A percentile compares a stretch with the other conserved stretches of the same genome.
phyloP scores from a whole-genome alignment of 2,113 vertebrate genomes.

The Lepus americanus region DNA sequence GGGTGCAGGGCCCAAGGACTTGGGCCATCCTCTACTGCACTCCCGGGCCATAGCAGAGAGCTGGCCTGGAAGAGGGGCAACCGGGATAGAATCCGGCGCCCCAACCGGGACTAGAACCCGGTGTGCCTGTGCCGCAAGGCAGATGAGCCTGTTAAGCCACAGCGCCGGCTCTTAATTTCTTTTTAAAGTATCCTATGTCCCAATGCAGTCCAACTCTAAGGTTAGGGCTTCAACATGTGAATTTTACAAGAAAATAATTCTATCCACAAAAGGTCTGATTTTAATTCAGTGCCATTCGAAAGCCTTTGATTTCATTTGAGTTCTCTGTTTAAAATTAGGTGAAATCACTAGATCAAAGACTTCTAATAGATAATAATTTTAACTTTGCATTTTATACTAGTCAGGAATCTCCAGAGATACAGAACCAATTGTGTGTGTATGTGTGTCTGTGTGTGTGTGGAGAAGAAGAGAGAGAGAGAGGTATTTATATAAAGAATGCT shows the following conservation, averaged over 20 bases:
- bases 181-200: not conserved
- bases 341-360: not conserved
- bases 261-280: not conserved
- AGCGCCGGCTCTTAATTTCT: not conserved
- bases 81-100: no score
- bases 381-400: not conserved
- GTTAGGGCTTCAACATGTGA: not conserved
- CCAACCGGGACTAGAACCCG: no score
- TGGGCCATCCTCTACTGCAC: no score
- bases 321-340: conserved; percentile 22
- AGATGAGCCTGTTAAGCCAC: no score
- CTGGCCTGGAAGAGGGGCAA: no score
- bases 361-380: conserved; percentile 4
- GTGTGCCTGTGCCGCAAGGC: no score
- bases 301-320: not conserved
- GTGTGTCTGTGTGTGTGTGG: not conserved
- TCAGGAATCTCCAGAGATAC: not conserved
- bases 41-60: no score
- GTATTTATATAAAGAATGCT: not conserved
- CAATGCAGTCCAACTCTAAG: not conserved
- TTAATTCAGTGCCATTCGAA: not conserved
- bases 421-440: not conserved
- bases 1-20: no score
- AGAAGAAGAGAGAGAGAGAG: not conserved
- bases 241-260: not conserved